phyloP scores from a whole-genome alignment of 1,140 invertebrate species.

The Scylla paramamosain region DNA sequence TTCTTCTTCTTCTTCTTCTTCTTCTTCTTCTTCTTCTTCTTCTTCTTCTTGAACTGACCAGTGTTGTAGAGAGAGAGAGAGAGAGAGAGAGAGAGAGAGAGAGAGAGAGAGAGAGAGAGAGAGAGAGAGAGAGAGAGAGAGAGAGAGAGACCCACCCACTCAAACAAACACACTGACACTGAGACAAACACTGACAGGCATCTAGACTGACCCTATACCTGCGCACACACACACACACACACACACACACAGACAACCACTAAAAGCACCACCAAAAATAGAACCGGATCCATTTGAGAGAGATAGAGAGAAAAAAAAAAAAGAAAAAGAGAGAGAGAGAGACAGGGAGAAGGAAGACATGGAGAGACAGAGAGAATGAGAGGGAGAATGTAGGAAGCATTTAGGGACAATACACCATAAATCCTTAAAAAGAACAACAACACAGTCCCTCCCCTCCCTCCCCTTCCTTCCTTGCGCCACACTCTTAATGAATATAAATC shows the following conservation, averaged over 20 bases:
- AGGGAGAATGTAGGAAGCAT: not conserved
- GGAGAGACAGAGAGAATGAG: too few relatives aligned
- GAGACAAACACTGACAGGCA: slow-evolving; percentile 10
- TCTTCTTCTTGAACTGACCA: too few relatives aligned
- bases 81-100: not conserved
- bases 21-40: too few relatives aligned
- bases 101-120: slow-evolving; percentile 1
- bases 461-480: not conserved
- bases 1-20: too few relatives aligned
- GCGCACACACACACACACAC: slow-evolving; percentile 33
- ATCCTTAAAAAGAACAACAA: not conserved
- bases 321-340: too few relatives aligned
- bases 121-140: not conserved
- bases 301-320: too few relatives aligned
- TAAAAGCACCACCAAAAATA: not conserved
- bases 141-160: not conserved
- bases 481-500: not conserved
- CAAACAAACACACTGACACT: not conserved
- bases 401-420: slow-evolving; percentile 4
- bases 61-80: not conserved
- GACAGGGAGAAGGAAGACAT: too few relatives aligned
- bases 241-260: slow-evolving; percentile 33
- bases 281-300: not conserved
- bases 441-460: not conserved
- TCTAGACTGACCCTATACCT: not conserved